Evolutionary conservation across 2,113 vertebrate species (phyloP).

Genomic region (Nothoprocta pentlandii): DNA sequence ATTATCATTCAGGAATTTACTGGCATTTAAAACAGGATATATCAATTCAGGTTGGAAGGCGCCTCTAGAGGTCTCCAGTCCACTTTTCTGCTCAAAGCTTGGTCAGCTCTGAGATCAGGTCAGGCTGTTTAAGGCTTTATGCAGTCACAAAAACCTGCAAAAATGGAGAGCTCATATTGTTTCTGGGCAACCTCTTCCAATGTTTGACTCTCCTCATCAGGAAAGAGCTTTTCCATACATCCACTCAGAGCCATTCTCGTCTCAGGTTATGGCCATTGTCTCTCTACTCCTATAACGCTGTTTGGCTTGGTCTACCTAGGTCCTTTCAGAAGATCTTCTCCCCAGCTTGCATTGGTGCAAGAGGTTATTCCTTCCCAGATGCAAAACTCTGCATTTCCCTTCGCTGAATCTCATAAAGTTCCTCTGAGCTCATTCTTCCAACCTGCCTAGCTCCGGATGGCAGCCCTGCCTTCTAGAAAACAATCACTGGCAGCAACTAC

Average conservation of each 20-base stretch:
- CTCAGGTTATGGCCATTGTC: neutral
- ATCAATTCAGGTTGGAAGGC: neutral
- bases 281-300: neutral
- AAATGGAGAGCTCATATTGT: neutral
- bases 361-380: neutral
- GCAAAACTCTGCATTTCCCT: neutral
- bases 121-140: neutral
- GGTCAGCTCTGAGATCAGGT: neutral
- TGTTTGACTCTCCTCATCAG: neutral
- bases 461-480: neutral
- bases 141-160: neutral
- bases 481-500: neutral
- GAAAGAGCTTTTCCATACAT: neutral
- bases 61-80: neutral
- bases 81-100: neutral
- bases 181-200: neutral
- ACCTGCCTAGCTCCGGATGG: neutral
- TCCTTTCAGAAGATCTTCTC: neutral
- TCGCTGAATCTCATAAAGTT: neutral
- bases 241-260: neutral
- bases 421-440: neutral
- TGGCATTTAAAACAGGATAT: neutral
- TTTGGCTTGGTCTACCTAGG: neutral
- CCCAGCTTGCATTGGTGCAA: neutral
- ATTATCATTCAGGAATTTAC: neutral